phyloP scores from a whole-genome alignment of 2,113 vertebrate genomes.

The Chauna torquata region DNA sequence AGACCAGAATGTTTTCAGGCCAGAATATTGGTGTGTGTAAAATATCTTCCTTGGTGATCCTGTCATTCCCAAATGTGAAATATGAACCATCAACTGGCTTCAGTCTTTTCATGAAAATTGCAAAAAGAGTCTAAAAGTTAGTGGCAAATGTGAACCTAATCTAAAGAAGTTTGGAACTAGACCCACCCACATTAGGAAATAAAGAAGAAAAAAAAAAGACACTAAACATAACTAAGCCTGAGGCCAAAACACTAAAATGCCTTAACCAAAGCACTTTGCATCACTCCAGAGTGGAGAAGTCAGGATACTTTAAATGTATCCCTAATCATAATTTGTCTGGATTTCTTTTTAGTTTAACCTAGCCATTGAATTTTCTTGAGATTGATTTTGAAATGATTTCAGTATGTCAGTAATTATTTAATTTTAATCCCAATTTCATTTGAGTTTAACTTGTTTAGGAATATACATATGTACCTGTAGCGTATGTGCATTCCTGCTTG shows the following conservation, averaged over 20 bases:
- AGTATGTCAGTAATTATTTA: neutral
- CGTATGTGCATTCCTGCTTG: neutral
- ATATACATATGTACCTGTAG: neutral
- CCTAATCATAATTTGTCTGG: neutral
- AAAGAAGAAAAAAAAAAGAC: neutral
- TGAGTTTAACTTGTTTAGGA: neutral
- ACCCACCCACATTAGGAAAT: neutral
- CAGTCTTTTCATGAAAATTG: neutral
- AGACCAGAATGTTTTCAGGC: neutral
- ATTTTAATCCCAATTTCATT: neutral
- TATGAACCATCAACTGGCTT: neutral
- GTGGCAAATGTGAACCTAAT: neutral
- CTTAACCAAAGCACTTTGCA: neutral
- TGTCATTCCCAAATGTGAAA: neutral
- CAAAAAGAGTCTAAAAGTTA: neutral
- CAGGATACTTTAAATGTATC: neutral
- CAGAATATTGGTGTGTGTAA: neutral
- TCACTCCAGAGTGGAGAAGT: neutral
- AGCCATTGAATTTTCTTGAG: neutral
- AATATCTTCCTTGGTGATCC: neutral
- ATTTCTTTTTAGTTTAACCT: neutral
- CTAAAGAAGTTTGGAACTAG: neutral
- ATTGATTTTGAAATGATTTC: conserved; percentile 18
- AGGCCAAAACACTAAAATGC: neutral
- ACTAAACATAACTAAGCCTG: neutral